A percentile compares a stretch with the other conserved stretches of the same genome.
phyloP scores from a whole-genome alignment of 2,888 invertebrate genomes.

The Eristalis tenax region DNA sequence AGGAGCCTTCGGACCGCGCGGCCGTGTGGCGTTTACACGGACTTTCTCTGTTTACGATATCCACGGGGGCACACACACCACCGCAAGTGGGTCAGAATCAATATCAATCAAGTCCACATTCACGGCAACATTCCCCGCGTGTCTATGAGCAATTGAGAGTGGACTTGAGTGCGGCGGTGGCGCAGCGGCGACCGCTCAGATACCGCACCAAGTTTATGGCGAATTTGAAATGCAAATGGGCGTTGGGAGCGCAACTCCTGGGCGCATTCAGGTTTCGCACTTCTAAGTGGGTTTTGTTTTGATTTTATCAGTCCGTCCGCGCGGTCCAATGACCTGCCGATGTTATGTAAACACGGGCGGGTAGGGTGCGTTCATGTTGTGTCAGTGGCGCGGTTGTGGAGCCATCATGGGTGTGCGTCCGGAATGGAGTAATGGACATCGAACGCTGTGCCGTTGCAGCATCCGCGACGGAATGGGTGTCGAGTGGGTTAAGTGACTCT shows the following conservation, averaged over 20 bases:
- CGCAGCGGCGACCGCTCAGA: conserved; percentile 6
- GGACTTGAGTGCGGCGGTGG: conserved; percentile 32
- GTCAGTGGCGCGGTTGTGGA: no score
- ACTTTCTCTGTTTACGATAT: conserved; percentile 1
- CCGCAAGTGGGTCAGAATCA: conserved; percentile 44
- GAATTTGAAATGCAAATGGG: conserved; percentile 51
- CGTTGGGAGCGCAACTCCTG: neutral
- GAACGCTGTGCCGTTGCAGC: no score
- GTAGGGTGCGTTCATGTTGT: neutral
- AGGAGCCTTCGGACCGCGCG: neutral
- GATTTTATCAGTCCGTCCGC: neutral
- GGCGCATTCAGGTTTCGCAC: neutral
- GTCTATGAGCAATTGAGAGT: conserved; percentile 7
- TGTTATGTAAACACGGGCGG: neutral
- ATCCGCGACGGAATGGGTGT: no score
- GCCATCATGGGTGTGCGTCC: neutral
- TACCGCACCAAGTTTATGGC: conserved; percentile 26
- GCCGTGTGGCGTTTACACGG: neutral
- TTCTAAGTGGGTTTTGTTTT: conserved; percentile 34
- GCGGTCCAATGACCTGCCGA: conserved; percentile 16
- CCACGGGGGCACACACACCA: conserved; percentile 38
- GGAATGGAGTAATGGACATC: neutral
- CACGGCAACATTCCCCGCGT: neutral
- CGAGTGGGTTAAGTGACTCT: no score
- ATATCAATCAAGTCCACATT: conserved; percentile 8